Base-by-base conservation (phyloP, 2,888 invertebrate species). In the Morinoia aosen region DNA sequence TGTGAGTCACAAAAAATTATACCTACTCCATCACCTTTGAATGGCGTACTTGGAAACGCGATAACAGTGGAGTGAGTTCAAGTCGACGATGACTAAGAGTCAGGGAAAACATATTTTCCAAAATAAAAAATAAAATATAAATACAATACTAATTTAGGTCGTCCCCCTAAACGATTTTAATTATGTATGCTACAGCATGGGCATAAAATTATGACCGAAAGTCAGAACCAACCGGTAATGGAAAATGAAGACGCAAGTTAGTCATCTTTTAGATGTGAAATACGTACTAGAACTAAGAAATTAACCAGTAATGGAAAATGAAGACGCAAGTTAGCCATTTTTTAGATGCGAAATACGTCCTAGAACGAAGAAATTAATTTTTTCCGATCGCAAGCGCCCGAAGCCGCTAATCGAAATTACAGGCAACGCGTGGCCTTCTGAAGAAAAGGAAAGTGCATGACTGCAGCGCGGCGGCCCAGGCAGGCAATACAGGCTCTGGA, bases 391-490 rank as follows among this genome's bases (percentile, higher is more conserved):
- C 76, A 76, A 76, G 76, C 76, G 76, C 76, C 76, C 76, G 8
- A 76, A 76, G 76, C 16, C 25, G 76, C 33, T 76, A 33, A 76
- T 76, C 76, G 76, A 76, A 90, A 48, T 48, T 90, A 48, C 90
- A 90, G 90, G 14, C 90, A 40, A 39, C 25, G 48, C 48, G 39
- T 93, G 93, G 57, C 93, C 93, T 93, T 93, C 93, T 33, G n/a
- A 93, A 33, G 93, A 93, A 93, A 93, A 93, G 93, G 93, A 93
- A 93, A 93, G 93, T 93, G 93, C 90, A 90, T 40, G 90, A 90
- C 90, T 40, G 48, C 90, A 90, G 88, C 39, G 12, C 88, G n/a
- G 90, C 90, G 12, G 90, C 12, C 48, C 48, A 48, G 40, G 90
- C 90, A 48, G 90, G 90, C 90, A 90, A 16, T 90, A 90, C 90